Conservation (phyloP, 2,113 vertebrate genomes). For the Aphyosemion australe region DNA sequence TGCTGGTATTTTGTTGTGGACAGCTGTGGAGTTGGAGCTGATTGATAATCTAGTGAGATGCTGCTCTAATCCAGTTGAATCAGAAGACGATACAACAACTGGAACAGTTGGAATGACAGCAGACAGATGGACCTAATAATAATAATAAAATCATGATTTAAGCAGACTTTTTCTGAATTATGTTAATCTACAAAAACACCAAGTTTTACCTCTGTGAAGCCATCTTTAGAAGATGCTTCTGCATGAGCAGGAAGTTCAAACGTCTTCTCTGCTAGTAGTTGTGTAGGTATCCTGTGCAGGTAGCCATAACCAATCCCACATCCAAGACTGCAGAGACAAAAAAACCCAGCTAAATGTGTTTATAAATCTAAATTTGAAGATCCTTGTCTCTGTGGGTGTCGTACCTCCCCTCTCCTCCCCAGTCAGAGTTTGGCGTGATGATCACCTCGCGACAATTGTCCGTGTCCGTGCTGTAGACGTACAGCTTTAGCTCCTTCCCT, state of each 20-base stretch:
- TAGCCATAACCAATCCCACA: constrained; percentile 98
- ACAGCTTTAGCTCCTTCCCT: constrained; percentile 91
- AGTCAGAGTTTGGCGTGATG: constrained; percentile 91
- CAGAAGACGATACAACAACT: constrained; percentile 76
- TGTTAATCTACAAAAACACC: too few relatives aligned
- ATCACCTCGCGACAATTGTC: constrained; percentile 95
- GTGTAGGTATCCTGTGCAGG: constrained; percentile 96
- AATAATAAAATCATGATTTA: neutral
- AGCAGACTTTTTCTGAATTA: too few relatives aligned
- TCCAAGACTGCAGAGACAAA: constrained; percentile 83
- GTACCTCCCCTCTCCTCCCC: constrained; percentile 98
- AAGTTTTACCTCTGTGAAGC: constrained; percentile 88
- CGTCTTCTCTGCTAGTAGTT: constrained; percentile 87
- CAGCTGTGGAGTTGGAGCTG: constrained; percentile 77
- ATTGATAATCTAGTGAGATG: constrained; percentile 83
- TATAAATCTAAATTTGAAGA: too few relatives aligned
- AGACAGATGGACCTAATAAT: constrained; percentile 89
- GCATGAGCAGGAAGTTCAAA: constrained; percentile 83
- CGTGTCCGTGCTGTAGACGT: constrained; percentile 95
- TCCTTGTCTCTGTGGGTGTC: too few relatives aligned
- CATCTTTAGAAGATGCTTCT: constrained; percentile 84
- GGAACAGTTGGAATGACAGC: constrained; percentile 83
- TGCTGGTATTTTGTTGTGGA: constrained; percentile 83
- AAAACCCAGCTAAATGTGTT: neutral
- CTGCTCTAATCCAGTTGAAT: constrained; percentile 82